Conservation (phyloP, 2,797 vertebrate genomes). For the Anniella stebbinsi region DNA sequence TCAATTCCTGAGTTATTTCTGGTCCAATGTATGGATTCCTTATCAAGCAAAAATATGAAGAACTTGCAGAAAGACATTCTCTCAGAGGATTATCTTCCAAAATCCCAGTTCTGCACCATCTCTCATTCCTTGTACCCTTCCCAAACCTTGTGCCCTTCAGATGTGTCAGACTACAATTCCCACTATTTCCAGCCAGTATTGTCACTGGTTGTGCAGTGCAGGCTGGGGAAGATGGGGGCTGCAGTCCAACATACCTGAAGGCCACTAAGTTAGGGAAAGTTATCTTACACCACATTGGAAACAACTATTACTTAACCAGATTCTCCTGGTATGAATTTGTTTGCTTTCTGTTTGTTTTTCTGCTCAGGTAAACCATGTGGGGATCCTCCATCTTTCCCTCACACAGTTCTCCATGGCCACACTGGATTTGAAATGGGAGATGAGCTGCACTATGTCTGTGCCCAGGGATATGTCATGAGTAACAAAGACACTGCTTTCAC, state of each 20-base stretch:
- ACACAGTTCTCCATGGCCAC: conserved; percentile 87
- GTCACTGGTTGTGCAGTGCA: too few relatives aligned
- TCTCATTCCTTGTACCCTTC: rapidly evolving
- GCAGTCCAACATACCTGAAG: not conserved
- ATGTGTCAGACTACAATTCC: too few relatives aligned
- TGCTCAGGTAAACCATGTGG: conserved; percentile 88
- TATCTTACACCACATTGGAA: not conserved
- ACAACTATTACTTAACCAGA: rapidly evolving
- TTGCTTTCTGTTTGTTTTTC: conserved; percentile 9
- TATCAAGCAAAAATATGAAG: not conserved
- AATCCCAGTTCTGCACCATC: not conserved
- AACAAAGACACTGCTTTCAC: conserved; percentile 86
- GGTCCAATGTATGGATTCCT: not conserved
- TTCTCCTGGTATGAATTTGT: not conserved
- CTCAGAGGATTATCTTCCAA: not conserved
- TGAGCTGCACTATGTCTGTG: conserved; percentile 90
- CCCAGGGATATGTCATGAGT: conserved; percentile 84
- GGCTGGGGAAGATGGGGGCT: too few relatives aligned
- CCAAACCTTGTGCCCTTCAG: too few relatives aligned
- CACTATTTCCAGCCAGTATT: too few relatives aligned
- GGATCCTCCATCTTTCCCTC: conserved; percentile 91
- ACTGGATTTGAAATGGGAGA: conserved; percentile 91
- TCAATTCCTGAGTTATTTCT: not conserved
- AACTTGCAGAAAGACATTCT: rapidly evolving
- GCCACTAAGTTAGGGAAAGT: not conserved